Percentiles rank a stretch among this genome's conserved stretches.
Evolutionary conservation across 2,113 vertebrate genomes (phyloP).

Genomic region (Porphyrio hochstetteri): DNA sequence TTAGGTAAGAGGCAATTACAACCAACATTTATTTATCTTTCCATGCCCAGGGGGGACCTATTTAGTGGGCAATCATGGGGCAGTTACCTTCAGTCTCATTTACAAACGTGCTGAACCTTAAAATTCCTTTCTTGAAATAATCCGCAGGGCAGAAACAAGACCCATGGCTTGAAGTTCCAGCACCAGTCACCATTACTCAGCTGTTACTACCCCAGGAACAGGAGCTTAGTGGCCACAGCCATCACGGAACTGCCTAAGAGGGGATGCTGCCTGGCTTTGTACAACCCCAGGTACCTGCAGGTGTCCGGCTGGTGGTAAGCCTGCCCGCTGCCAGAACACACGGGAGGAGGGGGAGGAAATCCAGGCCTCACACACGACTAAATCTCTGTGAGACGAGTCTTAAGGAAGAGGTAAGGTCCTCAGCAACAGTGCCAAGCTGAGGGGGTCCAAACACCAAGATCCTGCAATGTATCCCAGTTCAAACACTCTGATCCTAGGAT

Average conservation of each 20-base stretch:
- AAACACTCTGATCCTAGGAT: neutral
- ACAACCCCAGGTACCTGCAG: neutral
- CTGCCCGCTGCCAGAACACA: neutral
- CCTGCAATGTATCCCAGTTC: neutral
- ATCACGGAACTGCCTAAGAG: neutral
- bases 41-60: neutral
- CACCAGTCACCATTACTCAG: neutral
- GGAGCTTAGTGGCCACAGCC: neutral
- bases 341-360: neutral
- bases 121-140: neutral
- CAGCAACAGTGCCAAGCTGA: neutral
- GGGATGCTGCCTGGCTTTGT: neutral
- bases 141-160: neutral
- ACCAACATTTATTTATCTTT: neutral
- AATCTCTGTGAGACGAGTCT: neutral
- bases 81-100: neutral
- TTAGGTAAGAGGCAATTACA: neutral
- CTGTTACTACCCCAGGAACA: neutral
- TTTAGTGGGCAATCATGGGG: neutral
- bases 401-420: neutral
- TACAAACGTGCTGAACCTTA: neutral
- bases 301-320: neutral
- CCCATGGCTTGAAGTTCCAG: neutral
- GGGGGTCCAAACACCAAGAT: accelerated
- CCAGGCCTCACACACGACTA: neutral